Conservation (phyloP, 1,140 invertebrate species). For the Magallana ariakensis region DNA sequence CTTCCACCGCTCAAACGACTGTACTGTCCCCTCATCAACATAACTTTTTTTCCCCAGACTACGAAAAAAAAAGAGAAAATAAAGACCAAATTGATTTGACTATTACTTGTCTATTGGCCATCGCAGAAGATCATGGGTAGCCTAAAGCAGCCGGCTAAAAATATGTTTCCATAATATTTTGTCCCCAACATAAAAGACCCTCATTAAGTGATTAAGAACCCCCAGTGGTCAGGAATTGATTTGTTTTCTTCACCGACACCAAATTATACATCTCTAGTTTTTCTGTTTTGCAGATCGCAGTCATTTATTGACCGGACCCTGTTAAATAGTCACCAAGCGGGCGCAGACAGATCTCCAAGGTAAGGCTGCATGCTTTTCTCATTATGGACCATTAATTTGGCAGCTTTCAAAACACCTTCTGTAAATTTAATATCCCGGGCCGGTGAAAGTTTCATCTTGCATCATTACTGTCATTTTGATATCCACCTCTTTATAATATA, state of each 20-base stretch:
- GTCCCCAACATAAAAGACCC: constrained; percentile 6
- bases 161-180: constrained; percentile 20
- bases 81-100: not conserved
- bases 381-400: too few relatives aligned
- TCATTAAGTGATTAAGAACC: constrained; percentile 3
- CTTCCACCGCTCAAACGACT: not conserved
- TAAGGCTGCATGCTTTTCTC: too few relatives aligned
- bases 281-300: constrained; percentile 14
- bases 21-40: not conserved
- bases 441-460: too few relatives aligned
- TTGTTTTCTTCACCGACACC: constrained; percentile 19
- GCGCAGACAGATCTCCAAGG: too few relatives aligned
- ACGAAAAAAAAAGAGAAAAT: not conserved
- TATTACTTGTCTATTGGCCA: constrained; percentile 14
- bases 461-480: too few relatives aligned
- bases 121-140: not conserved
- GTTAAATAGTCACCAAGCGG: not conserved
- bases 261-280: constrained; percentile 14
- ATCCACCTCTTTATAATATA: too few relatives aligned
- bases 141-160: constrained; percentile 3
- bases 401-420: too few relatives aligned
- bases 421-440: too few relatives aligned
- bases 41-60: not conserved
- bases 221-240: not conserved
- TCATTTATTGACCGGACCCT: not conserved